Base-by-base conservation (phyloP, 2,888 invertebrate genomes). In the Watsonalla binaria region DNA sequence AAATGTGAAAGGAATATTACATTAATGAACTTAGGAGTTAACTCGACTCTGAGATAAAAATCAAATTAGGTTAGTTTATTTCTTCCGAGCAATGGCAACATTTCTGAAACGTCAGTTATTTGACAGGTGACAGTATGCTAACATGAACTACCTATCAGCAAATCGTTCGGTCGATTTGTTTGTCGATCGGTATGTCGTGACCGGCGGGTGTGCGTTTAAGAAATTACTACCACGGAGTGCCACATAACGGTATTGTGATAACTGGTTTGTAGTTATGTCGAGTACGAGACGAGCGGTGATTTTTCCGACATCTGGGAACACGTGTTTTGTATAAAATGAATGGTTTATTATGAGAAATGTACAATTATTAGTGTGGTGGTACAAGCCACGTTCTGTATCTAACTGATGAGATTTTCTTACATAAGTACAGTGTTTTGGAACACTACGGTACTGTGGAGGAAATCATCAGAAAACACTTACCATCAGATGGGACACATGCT, bases 121-220 rank as follows among this genome's bases (percentile, higher is more conserved):
- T 48, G 45, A 37, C 47, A 52, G 35, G 45, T n/a, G 50, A 46
- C 51, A 49, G 15, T 51, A 46, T 46, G 35, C 51, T 35, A 37
- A 47, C 51, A 52, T 47, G 51, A 55, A 51, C 24, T 24, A 24
- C 24, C 46, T 49, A 47, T 46, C 45, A 51, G 51, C 46, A 54
- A 54, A 48, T 48, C 47, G 67, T 62, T 62, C 63, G 63, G 63
- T 67, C 63, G 65, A 72, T 74, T 71, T 73, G 72, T 70, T 74
- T 72, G 63, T 66, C 63, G 65, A 72, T 74, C 71, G 73, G 72
- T 70, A 73, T 72, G 70, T 69, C 74, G 79, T 77, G 78, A 76
- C 76, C 74, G 73, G 74, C 72, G 75, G 70, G 71, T 68, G 76
- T 70, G 66, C 71, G 78, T 82, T 84, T 80, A 84, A 83, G 80